These are phyloP conservation scores for Rotaria macrura DNA, from an alignment of 2,888 invertebrate species.

Conservation along the genomic window DNA sequence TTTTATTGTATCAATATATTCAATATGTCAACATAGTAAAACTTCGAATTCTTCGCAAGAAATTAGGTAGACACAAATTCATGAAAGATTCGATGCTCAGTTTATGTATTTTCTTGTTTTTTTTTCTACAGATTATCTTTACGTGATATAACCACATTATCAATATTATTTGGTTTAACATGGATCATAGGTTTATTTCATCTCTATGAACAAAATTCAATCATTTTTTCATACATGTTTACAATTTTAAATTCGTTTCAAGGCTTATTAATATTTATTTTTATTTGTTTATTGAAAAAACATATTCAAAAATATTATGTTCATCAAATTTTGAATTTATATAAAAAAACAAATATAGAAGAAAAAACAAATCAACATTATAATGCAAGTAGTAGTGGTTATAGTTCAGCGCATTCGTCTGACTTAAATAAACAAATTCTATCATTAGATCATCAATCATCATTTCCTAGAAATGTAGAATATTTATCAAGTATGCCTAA, in stretches of 20 bases:
- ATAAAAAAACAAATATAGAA: background rate
- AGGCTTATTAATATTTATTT: slow-evolving; percentile 15
- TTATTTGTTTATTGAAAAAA: background rate
- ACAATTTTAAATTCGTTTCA: slow-evolving; percentile 15
- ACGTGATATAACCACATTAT: background rate
- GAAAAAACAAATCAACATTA: background rate
- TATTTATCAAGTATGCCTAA: background rate
- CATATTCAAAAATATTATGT: background rate
- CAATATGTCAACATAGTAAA: background rate
- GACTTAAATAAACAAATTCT: slow-evolving; percentile 7
- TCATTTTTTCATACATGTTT: background rate
- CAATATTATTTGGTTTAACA: slow-evolving; percentile 15
- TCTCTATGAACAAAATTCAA: background rate
- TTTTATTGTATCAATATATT: slow-evolving; percentile 3
- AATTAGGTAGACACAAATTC: background rate
- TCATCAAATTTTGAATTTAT: background rate
- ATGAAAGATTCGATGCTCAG: too few species aligned
- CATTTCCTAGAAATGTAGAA: background rate
- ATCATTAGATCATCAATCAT: background rate
- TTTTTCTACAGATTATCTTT: background rate
- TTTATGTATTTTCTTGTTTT: background rate
- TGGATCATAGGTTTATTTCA: background rate
- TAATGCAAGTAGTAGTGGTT: slow-evolving; percentile 7
- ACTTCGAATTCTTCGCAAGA: background rate
- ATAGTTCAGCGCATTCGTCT: background rate